These are phyloP conservation scores for Xyliphius kryptos DNA, from an alignment of 2,113 vertebrate species.

Conservation along the genomic window DNA sequence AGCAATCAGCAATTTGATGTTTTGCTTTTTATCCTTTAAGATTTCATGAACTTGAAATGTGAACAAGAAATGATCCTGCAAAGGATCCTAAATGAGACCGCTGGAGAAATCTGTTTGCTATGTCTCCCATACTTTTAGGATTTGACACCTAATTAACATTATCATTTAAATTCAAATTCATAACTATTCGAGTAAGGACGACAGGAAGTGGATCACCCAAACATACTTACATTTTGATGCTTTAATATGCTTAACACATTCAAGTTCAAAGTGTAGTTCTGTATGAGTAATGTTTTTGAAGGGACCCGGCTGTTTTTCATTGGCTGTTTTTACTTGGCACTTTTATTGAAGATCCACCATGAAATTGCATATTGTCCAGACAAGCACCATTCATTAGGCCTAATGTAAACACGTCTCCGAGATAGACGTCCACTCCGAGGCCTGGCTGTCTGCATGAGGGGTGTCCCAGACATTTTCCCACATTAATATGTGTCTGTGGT, in stretches of 20 bases:
- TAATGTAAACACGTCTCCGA: constrained; percentile 57
- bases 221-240: too few relatives aligned
- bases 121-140: too few relatives aligned
- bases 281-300: not conserved
- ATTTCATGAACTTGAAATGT: constrained; percentile 15
- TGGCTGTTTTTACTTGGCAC: not conserved
- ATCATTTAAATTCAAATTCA: too few relatives aligned
- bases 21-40: constrained; percentile 15
- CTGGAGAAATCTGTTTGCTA: too few relatives aligned
- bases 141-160: too few relatives aligned
- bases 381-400: constrained; percentile 55
- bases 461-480: constrained; percentile 63
- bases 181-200: too few relatives aligned
- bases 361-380: constrained; percentile 45
- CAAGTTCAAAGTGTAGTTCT: constrained; percentile 16
- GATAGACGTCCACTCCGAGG: constrained; percentile 64
- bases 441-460: constrained; percentile 45
- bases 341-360: not conserved
- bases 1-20: not conserved
- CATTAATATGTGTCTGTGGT: constrained; percentile 71
- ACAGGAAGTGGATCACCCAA: too few relatives aligned
- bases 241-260: not conserved
- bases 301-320: not conserved
- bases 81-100: too few relatives aligned
- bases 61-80: not conserved